Evolutionary conservation across 1,140 invertebrate species (phyloP).

Genomic region (Lepidurus packardi): DNA sequence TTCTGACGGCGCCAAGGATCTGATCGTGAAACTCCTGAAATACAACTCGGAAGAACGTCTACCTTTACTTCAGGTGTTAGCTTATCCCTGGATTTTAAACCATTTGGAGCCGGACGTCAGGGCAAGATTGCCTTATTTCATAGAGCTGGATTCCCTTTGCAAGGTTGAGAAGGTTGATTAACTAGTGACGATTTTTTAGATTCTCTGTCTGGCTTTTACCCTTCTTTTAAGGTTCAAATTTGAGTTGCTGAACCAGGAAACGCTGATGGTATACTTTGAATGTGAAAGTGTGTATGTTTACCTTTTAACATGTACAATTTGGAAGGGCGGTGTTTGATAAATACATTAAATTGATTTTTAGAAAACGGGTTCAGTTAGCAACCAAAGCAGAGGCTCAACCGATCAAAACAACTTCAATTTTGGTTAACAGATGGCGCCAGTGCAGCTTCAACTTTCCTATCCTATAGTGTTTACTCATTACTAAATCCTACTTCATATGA

Average conservation of each 20-base stretch:
- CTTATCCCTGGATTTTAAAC: slow-evolving; percentile 61
- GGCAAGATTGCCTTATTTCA: slow-evolving; percentile 29
- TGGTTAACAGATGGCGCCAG: too few relatives aligned
- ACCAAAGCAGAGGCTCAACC: too few relatives aligned
- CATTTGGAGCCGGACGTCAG: slow-evolving; percentile 30
- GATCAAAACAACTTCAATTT: too few relatives aligned
- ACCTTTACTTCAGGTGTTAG: slow-evolving; percentile 60
- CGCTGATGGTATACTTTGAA: not conserved
- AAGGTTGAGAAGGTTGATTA: not conserved
- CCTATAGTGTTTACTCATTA: too few relatives aligned
- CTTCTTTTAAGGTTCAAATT: not conserved
- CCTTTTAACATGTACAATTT: not conserved
- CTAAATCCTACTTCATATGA: too few relatives aligned
- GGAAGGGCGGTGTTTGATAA: too few relatives aligned
- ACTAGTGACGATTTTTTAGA: not conserved
- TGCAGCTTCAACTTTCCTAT: too few relatives aligned
- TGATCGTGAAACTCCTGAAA: slow-evolving; percentile 75
- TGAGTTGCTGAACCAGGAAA: not conserved
- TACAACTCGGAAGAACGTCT: slow-evolving; percentile 65
- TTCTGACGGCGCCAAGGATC: slow-evolving; percentile 65
- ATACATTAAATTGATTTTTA: too few relatives aligned
- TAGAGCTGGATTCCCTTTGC: not conserved
- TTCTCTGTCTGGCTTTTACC: too few relatives aligned
- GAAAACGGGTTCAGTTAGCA: too few relatives aligned
- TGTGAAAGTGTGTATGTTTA: not conserved